Conservation (phyloP, 2,797 vertebrate genomes). For the Hydrophis major region DNA sequence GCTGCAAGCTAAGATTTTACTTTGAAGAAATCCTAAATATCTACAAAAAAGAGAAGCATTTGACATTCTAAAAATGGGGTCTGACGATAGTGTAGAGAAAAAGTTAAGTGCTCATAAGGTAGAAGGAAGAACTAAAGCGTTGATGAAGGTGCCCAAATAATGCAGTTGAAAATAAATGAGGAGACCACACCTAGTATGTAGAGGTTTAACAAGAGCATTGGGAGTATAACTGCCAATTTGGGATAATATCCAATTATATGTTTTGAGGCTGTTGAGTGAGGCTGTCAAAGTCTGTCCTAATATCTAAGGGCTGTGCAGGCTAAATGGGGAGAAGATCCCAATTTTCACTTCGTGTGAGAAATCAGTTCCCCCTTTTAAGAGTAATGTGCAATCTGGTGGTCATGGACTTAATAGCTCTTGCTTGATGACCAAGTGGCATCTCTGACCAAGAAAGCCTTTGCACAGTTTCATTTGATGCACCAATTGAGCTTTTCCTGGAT, state of each 20-base stretch:
- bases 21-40: neutral
- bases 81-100: neutral
- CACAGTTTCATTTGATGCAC: neutral
- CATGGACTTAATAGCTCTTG: neutral
- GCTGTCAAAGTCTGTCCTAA: neutral
- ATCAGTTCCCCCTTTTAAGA: neutral
- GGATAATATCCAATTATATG: neutral
- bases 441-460: neutral
- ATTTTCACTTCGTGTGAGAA: neutral
- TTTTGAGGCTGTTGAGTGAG: neutral
- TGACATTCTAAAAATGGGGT: neutral
- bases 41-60: neutral
- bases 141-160: neutral
- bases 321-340: neutral
- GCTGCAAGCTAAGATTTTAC: neutral
- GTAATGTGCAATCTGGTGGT: neutral
- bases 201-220: neutral
- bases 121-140: neutral
- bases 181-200: neutral
- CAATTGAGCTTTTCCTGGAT: neutral
- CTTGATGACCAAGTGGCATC: neutral
- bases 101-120: neutral
- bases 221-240: neutral
- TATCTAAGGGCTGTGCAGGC: neutral
- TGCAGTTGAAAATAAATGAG: neutral